Base-by-base conservation (phyloP, 2,113 vertebrate genomes). In the Elanoides forficatus region DNA sequence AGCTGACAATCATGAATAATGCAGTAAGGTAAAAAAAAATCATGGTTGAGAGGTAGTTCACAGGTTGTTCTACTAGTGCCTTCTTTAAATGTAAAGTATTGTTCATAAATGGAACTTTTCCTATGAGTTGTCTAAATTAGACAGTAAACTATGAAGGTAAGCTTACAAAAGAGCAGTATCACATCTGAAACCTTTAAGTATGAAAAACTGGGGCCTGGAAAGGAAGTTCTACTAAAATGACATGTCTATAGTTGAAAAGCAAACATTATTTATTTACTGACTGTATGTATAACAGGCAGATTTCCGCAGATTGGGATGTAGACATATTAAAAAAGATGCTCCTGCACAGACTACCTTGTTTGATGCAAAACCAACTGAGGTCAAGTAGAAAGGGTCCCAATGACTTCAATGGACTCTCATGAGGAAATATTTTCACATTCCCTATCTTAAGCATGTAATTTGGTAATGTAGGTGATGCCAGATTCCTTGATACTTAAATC, bases 1-100 rank as follows among this genome's bases (percentile, higher is more conserved):
- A 79, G 70, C 53, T 80, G 68, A 81, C 48, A 80, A 74, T 91
- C 88, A 91, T 96, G 96, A 97, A 97, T 97, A 91, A 97, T 96
- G 81, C 80, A 93, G 40, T 65, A 95, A 65, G 40, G 68, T 79
- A 11, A 82, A 90, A 91, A 87, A 87, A 47, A 80, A 74, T 6
- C 38, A 22, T 90, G 58, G 40, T 62, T 93, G 56, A 84, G 76
- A 93, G 52, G 67, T 73, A 91, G 25, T 94, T 97, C 82, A 60
- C 55, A 91, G 74, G 56, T 88, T 97, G 50, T 86, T 88, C 90
- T 81, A 36, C 73, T 96, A 95, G 19, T 26, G 88, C 13, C 26
- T 86, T 88, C 90, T 91, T 93, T 87, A 97, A 88, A 90, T 60
- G 27, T 81, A 62, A 81, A 76, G 20, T 67, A 34, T 36, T 88